phyloP scores from a whole-genome alignment of 2,113 vertebrate genomes.

The Nannospalax galili region DNA sequence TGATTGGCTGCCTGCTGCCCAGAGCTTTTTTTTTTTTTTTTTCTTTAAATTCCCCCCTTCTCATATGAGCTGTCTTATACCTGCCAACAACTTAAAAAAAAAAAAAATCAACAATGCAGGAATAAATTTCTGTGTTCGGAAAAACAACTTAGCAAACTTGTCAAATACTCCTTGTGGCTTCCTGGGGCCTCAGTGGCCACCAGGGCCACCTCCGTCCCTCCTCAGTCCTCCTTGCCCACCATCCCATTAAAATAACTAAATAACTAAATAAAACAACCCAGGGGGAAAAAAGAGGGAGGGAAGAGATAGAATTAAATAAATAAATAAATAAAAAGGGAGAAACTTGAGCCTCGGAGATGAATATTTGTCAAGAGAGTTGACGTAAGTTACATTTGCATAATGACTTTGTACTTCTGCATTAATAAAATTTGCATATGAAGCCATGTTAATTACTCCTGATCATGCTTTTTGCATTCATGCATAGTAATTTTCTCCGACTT shows the following conservation, averaged over 20 bases:
- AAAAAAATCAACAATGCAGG: constrained; percentile 84
- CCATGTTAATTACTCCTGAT: constrained; percentile 99
- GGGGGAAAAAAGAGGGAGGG: too few relatives aligned
- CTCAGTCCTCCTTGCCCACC: background rate
- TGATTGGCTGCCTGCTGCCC: constrained; percentile 93
- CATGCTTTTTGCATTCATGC: constrained; percentile 99
- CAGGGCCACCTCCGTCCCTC: background rate
- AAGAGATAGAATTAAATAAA: constrained; percentile 81
- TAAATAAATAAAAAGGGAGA: constrained; percentile 88
- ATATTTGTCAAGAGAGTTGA: constrained; percentile 99
- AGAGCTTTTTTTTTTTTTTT: constrained; percentile 82
- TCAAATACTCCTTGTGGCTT: constrained; percentile 85
- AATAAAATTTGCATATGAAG: constrained; percentile 99
- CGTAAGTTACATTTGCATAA: constrained; percentile 99
- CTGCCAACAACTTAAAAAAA: constrained; percentile 85
- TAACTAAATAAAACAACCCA: constrained; percentile 84
- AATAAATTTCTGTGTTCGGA: constrained; percentile 89
- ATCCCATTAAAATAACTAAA: constrained; percentile 55
- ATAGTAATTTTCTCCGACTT: constrained; percentile 99
- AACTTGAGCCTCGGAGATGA: constrained; percentile 97
- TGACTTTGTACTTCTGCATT: constrained; percentile 99
- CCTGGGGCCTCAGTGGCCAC: background rate
- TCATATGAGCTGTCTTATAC: constrained; percentile 88
- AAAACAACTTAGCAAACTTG: constrained; percentile 92
- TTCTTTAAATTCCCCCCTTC: constrained; percentile 72